Conservation (phyloP, 2,888 invertebrate species). For the Poecilobothrus nobilitatus region DNA sequence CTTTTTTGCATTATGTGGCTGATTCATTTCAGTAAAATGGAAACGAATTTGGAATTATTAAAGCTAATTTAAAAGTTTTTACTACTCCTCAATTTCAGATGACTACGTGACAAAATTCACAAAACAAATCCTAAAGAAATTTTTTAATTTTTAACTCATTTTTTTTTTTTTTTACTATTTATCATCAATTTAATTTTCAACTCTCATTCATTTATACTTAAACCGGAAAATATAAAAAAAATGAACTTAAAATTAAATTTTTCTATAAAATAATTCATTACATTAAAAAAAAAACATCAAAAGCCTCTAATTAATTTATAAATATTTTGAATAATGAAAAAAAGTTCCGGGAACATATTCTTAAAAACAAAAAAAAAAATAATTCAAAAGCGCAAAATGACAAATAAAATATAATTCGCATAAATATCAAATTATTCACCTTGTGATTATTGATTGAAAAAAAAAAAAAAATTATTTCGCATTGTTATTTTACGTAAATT, state of each 20-base stretch:
- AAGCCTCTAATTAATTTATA: neutral
- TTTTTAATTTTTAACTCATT: too few relatives aligned
- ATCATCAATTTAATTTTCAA: too few relatives aligned
- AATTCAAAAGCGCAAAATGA: too few relatives aligned
- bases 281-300: too few relatives aligned
- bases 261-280: neutral
- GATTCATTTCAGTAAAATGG: too few relatives aligned
- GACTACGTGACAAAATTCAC: too few relatives aligned
- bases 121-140: too few relatives aligned
- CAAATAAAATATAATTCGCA: neutral
- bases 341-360: constrained; percentile 1
- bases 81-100: too few relatives aligned
- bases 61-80: too few relatives aligned
- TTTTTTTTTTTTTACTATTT: too few relatives aligned
- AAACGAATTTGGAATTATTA: too few relatives aligned
- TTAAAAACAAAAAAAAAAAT: neutral
- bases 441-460: constrained; percentile 2
- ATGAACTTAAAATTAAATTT: neutral
- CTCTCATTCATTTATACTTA: neutral
- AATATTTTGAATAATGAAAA: neutral
- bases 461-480: neutral
- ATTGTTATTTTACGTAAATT: neutral
- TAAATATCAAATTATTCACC: neutral
- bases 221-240: neutral
- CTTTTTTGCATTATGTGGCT: too few relatives aligned